A percentile compares a stretch with the other conserved stretches of the same genome.
These are phyloP conservation scores for Sphyrna mokarran DNA, from an alignment of 2,113 vertebrate species.

Conservation along the genomic window DNA sequence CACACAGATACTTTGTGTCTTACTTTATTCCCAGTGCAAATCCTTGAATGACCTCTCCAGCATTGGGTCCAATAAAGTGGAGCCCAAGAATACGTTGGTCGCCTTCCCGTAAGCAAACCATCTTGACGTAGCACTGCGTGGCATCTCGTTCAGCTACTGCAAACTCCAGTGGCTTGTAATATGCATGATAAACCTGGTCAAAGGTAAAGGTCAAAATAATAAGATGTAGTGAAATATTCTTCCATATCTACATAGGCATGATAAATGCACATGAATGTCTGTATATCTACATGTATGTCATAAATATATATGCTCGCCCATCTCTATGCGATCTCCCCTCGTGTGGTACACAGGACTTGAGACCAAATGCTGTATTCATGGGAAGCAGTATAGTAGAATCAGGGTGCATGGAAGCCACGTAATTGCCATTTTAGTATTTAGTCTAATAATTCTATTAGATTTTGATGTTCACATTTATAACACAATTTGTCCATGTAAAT, in stretches of 20 bases:
- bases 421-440: neutral
- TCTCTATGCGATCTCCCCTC: neutral
- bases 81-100: slow-evolving; percentile 79
- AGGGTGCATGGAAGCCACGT: neutral
- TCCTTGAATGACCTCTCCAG: slow-evolving; percentile 90
- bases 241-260: no score
- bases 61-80: slow-evolving; percentile 87
- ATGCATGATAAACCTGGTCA: slow-evolving; percentile 81
- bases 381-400: neutral
- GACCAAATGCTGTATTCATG: neutral
- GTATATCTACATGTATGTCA: neutral
- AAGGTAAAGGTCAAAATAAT: slow-evolving; percentile 23
- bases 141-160: slow-evolving; percentile 72
- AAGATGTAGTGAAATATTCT: neutral
- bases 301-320: slow-evolving; percentile 37
- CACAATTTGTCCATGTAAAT: neutral
- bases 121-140: slow-evolving; percentile 89
- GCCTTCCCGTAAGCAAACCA: slow-evolving; percentile 72
- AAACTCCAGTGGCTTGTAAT: slow-evolving; percentile 91
- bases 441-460: neutral
- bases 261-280: neutral
- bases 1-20: slow-evolving; percentile 43
- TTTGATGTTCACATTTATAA: neutral
- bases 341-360: neutral
- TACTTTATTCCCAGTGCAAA: slow-evolving; percentile 87